Base-by-base conservation (phyloP, 2,888 invertebrate species). In the Hecatera dysodea region DNA sequence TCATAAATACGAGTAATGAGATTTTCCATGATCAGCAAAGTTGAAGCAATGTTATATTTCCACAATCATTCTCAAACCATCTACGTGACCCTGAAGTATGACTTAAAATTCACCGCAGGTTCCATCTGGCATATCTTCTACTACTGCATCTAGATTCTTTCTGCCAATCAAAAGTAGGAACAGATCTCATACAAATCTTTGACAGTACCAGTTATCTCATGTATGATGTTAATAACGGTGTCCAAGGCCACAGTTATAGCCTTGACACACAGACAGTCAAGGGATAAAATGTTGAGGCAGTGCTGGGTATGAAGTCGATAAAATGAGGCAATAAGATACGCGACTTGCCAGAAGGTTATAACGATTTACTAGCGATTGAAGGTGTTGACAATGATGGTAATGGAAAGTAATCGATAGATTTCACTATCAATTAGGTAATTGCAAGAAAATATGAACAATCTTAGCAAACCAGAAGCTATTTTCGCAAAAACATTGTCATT, bases 181-280 rank as follows among this genome's bases (percentile, higher is more conserved):
- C 27, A 55, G 6, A 53, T 57, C 17, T 48, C 39, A 42, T 46
- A 57, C 55, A 60, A 27, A 42, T 22, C 48, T 70, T 67, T 59
- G 33, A 67, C 75, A 66, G 39, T 46, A 17, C 53, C 63, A 67
- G 61, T 76, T 83, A 82, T 86, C 86, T 78, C 52, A 48, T 78
- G 6, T 27, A 48, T 81, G 84, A 75, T 77, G 68, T 81, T 84
- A 81, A 82, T 84, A 81, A 84, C 81, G 77, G 83, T 67, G 61
- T 48, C 39, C 80, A 84, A 84, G 84, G 83, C 83, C 87, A 90
- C 88, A 52, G 53, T 86, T 80, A 86, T 86, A 89, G 84, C 90
- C 91, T 92, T 92, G 91, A 86, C 87, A 78, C 27, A 78, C 64
- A 72, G 72, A 50, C 66, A 66, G 55, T 46, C 53, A 73, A 73